Conservation (phyloP, 2,797 vertebrate species). For the Cynopterus sphinx region DNA sequence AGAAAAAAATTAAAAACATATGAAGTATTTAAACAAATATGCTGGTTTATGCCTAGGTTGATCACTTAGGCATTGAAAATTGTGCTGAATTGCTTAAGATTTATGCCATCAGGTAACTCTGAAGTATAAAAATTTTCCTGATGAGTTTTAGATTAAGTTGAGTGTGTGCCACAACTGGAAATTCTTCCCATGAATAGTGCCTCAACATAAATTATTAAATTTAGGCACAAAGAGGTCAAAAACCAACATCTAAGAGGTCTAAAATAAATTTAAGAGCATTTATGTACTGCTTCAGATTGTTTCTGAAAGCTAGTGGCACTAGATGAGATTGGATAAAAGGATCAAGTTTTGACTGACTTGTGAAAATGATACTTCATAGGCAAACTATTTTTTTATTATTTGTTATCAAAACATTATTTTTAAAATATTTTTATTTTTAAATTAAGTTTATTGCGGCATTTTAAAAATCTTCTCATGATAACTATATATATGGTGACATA, state of each 20-base stretch:
- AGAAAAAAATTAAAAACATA: background rate
- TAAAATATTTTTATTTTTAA: too few relatives aligned
- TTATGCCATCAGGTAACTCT: background rate
- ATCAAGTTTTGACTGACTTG: background rate
- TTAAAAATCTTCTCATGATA: background rate
- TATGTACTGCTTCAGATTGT: background rate
- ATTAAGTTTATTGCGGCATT: background rate
- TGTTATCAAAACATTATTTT: background rate
- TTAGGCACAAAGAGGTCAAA: slow-evolving; percentile 9
- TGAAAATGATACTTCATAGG: background rate
- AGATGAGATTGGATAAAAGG: background rate
- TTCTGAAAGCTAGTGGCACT: background rate
- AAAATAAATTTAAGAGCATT: background rate
- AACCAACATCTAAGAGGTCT: background rate
- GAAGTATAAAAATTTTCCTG: background rate
- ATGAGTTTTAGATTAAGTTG: slow-evolving; percentile 10
- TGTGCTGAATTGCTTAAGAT: background rate
- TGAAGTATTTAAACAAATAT: slow-evolving; percentile 13
- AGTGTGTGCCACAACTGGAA: background rate
- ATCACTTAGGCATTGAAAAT: background rate
- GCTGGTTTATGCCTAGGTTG: background rate
- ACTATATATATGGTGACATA: background rate
- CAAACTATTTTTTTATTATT: background rate
- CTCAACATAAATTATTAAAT: slow-evolving; percentile 9
- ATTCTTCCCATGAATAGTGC: background rate